Percentiles rank a stretch among this genome's conserved stretches.
Conservation (phyloP, 2,797 vertebrate genomes). For the Aphelocoma californica region DNA sequence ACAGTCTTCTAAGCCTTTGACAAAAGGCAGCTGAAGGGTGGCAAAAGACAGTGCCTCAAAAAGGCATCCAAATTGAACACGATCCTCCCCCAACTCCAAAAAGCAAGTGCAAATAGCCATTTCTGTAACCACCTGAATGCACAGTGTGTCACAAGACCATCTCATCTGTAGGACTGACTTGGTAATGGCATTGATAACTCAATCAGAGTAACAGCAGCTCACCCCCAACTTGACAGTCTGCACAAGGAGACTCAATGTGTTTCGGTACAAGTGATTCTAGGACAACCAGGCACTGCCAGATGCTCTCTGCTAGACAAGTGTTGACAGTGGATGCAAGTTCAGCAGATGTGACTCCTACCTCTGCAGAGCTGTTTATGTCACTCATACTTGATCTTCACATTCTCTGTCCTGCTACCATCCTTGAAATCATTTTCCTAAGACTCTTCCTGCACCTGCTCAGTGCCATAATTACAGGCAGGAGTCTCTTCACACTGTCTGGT, state of each 20-base stretch:
- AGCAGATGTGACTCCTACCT: background rate
- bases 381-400: background rate
- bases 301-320: background rate
- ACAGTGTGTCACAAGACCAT: background rate
- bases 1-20: background rate
- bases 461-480: background rate
- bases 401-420: background rate
- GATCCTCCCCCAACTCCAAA: background rate
- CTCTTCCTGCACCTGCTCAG: background rate
- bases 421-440: background rate
- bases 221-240: background rate
- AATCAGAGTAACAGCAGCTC: background rate
- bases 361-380: background rate
- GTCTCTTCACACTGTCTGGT: background rate
- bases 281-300: background rate
- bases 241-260: background rate
- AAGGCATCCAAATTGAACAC: background rate
- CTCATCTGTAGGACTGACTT: background rate
- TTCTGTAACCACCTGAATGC: background rate
- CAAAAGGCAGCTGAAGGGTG: background rate
- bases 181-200: background rate
- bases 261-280: background rate
- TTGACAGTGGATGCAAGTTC: background rate
- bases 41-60: background rate
- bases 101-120: background rate